Base-by-base conservation (phyloP, 2,888 invertebrate species). In the Tetanocera ferruginea region DNA sequence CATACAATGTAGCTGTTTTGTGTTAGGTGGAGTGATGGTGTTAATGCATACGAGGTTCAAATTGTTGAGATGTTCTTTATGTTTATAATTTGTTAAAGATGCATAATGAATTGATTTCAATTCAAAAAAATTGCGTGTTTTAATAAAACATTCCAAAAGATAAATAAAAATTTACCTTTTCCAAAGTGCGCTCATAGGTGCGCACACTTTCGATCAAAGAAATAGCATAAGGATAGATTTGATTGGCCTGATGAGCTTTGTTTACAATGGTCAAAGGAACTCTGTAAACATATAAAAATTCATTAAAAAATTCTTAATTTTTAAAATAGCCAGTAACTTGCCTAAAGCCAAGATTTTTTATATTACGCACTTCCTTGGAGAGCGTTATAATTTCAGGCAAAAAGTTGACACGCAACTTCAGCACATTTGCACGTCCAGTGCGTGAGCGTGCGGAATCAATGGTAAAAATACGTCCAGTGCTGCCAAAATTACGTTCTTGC, bases 191-290 rank as follows among this genome's bases (percentile, higher is more conserved):
- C 89, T 99, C 98, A 88, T 99, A 99, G 0, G 98, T 98, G 82
- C 97, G 93, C 51, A 98, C 97, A 89, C 98, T 98, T 91, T 99
- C 99, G 85, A 98, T 98, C 81, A 99, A 92, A 0, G 98, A 99
- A 85, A 99, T 99, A 23, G 99, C 99, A 91, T 97, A 99, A 0
- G 99, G 99, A 89, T 99, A 99, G 17, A 98, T 93, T 88, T 98
- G 98, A 90, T 98, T 98, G 0, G 98, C 98, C 89, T 98, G 98
- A 90, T 99, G 99, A 5, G 99, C 99, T 89, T 98, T 99, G 91
- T 99, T 99, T 43, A 99, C 98, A 82, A 99, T 99, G 0, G 98
- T 97, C 85, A 99, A 90, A 1, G 99, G 99, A 51, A 99, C 98
- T 83, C 99, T 94, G 90, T 34, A 49, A 72, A 51, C 5, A 92